Percentiles rank a stretch among this genome's conserved stretches.
Evolutionary conservation across 64 coral and sea anemone species (phyloP).

Genomic region (Porites australiensis): DNA sequence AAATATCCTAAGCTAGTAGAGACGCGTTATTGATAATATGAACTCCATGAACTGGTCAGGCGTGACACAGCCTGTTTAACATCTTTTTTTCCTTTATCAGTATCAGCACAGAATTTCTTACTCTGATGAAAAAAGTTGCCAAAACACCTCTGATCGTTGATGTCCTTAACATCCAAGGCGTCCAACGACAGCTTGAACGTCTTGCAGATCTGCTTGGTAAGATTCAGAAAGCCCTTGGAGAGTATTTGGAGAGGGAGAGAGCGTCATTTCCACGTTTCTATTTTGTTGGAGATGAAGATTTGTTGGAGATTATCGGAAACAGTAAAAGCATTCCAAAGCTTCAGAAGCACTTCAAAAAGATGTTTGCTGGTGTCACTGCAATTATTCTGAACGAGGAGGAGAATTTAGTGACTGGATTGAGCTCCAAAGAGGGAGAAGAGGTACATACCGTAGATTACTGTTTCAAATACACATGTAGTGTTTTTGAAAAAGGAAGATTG

Average conservation of each 20-base stretch:
- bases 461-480: no score
- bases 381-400: constrained; percentile 95
- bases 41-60: no score
- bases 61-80: no score
- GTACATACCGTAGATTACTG: neutral
- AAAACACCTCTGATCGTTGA: constrained; percentile 96
- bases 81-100: constrained; percentile 33
- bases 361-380: constrained; percentile 98
- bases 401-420: constrained; percentile 80
- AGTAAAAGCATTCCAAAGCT: constrained; percentile 99
- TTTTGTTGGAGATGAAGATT: constrained; percentile 98
- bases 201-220: constrained; percentile 96
- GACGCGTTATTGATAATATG: no score
- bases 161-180: constrained; percentile 97
- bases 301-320: constrained; percentile 99
- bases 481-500: no score
- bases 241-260: constrained; percentile 96
- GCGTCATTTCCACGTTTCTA: constrained; percentile 99
- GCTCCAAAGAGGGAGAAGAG: constrained; percentile 98
- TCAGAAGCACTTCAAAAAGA: constrained; percentile 99
- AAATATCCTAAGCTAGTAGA: no score
- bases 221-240: constrained; percentile 99
- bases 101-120: constrained; percentile 98
- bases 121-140: constrained; percentile 99
- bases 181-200: constrained; percentile 94